Conservation (phyloP, 2,113 vertebrate genomes). For the Catharus minimus region DNA sequence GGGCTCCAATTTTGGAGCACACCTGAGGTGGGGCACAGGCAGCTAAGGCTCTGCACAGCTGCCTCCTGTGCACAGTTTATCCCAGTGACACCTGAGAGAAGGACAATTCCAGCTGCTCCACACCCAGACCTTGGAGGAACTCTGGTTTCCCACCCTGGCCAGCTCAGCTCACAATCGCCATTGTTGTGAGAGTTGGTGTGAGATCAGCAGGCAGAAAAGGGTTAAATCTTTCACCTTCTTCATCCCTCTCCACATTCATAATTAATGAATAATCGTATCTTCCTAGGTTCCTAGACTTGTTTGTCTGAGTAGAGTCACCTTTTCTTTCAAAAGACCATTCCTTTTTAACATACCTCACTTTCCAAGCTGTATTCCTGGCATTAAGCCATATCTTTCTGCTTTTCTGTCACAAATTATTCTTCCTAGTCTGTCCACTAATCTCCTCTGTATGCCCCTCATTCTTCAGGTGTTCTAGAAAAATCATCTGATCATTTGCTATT, state of each 20-base stretch:
- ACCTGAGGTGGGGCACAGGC: neutral
- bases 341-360: neutral
- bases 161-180: neutral
- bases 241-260: neutral
- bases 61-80: neutral
- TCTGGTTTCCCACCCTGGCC: neutral
- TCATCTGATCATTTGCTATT: neutral
- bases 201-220: neutral
- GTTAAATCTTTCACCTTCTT: neutral
- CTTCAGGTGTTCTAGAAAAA: neutral
- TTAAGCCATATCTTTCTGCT: neutral
- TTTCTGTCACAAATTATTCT: neutral
- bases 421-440: neutral
- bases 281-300: neutral
- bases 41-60: neutral
- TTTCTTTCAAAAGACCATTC: neutral
- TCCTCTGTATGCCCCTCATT: neutral
- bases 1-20: neutral
- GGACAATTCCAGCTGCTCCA: neutral
- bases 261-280: neutral
- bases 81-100: neutral
- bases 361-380: neutral
- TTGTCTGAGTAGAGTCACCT: neutral
- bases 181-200: neutral
- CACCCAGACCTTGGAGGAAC: neutral